Conservation (phyloP, 1,140 invertebrate species). For the Caenorhabditis latens region DNA sequence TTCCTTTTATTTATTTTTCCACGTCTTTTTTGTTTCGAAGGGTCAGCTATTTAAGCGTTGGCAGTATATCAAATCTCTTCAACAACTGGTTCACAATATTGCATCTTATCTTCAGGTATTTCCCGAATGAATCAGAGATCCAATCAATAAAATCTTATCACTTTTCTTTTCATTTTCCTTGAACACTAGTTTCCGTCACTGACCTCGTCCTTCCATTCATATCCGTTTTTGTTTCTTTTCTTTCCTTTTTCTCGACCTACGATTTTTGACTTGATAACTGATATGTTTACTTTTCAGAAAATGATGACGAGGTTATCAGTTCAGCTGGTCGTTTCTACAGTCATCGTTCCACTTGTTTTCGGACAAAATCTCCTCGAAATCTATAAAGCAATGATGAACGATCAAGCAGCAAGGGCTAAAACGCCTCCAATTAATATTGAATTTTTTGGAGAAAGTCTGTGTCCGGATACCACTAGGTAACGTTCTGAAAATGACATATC, state of each 20-base stretch:
- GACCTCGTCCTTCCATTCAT: slow-evolving; percentile 27
- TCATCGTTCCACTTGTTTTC: neutral
- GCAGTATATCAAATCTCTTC: too few relatives aligned
- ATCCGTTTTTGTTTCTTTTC: slow-evolving; percentile 31
- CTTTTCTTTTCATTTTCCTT: slow-evolving; percentile 36
- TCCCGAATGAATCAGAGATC: slow-evolving; percentile 30
- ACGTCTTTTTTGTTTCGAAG: neutral
- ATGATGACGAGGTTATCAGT: slow-evolving; percentile 39
- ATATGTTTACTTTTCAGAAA: slow-evolving; percentile 1
- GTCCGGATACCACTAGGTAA: slow-evolving; percentile 59
- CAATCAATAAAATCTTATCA: slow-evolving; percentile 53
- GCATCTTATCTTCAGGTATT: slow-evolving; percentile 16
- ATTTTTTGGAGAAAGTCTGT: slow-evolving; percentile 55
- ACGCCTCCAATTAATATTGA: slow-evolving; percentile 47
- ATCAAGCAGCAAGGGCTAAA: slow-evolving; percentile 13
- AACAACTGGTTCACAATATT: neutral
- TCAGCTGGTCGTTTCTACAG: neutral
- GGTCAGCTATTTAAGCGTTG: neutral
- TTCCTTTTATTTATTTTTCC: slow-evolving; percentile 30
- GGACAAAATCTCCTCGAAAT: slow-evolving; percentile 45
- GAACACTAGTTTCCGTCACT: slow-evolving; percentile 40
- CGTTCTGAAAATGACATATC: neutral
- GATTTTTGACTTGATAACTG: neutral
- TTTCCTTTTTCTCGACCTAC: neutral
- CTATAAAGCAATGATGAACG: slow-evolving; percentile 31